Evolutionary conservation across 1,140 invertebrate species (phyloP).

Genomic region (Diprion similis): DNA sequence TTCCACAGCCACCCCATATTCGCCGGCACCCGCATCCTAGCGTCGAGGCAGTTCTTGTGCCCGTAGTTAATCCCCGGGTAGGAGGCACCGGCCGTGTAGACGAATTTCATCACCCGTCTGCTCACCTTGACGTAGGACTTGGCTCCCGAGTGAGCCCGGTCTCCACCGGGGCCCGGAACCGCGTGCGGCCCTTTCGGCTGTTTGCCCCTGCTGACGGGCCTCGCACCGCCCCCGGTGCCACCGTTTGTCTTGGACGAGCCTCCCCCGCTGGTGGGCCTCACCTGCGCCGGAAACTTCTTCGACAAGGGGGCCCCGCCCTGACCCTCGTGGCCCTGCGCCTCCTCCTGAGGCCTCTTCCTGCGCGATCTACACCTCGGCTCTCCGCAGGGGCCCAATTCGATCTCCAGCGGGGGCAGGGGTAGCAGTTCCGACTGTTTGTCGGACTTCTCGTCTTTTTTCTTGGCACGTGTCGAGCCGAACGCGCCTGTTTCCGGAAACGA

Average conservation of each 20-base stretch:
- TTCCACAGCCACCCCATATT: slow-evolving; percentile 60
- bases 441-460: slow-evolving; percentile 38
- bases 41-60: slow-evolving; percentile 48
- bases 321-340: not conserved
- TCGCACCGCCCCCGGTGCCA: too few relatives aligned
- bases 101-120: slow-evolving; percentile 42
- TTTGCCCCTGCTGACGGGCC: not conserved
- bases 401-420: slow-evolving; percentile 17
- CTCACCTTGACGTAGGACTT: slow-evolving; percentile 35
- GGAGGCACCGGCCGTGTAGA: slow-evolving; percentile 34
- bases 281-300: not conserved
- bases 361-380: slow-evolving; percentile 44
- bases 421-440: slow-evolving; percentile 33
- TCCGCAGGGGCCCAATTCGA: slow-evolving; percentile 42
- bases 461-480: slow-evolving; percentile 17
- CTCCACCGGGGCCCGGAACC: slow-evolving; percentile 12
- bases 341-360: slow-evolving; percentile 16
- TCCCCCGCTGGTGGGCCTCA: not conserved
- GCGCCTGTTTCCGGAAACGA: slow-evolving; percentile 25
- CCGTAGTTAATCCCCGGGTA: slow-evolving; percentile 46
- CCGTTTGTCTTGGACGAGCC: not conserved
- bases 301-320: not conserved
- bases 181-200: not conserved
- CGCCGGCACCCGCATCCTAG: slow-evolving; percentile 46
- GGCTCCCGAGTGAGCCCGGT: not conserved